Base-by-base conservation (phyloP, 2,888 invertebrate genomes). In the Caenorhabditis sp. region DNA sequence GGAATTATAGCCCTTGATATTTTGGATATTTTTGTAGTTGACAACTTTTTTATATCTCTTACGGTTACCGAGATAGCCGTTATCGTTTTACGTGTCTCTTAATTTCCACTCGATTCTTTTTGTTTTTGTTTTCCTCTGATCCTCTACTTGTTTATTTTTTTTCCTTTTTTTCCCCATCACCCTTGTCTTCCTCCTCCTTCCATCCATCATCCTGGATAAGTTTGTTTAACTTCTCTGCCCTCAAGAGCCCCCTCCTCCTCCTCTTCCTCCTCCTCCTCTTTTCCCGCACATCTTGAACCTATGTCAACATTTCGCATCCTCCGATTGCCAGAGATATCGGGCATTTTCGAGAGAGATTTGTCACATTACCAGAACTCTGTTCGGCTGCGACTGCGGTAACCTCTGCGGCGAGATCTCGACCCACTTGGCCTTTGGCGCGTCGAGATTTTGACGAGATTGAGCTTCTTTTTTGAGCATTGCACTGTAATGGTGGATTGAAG, bases 301-400 rank as follows among this genome's bases (percentile, higher is more conserved):
- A 24, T 72, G 71, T 72, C 71, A 72, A 71, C 60, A 71, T 11
- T 61, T 68, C n/a, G n/a, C n/a, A n/a, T n/a, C n/a, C n/a, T 68
- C n/a, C 18, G 1, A 18, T 11, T 13, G 26, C 15, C 11, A 28
- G 26, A n/a, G 15, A 26, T 22, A 32, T 44, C 44, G n/a, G n/a
- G 28, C 40, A 56, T 24, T 28, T 40, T 61, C 60, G n/a, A n/a
- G 60, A 61, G 60, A 61, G 64, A 13, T 35, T 26, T 53, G 13
- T 15, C 51, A n/a, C 47, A 18, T 47, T 47, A 20, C 47, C 47
- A 47, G 47, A 47, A 47, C 47, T 47, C 18, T 47, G 47, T 47
- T 47, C 47, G 20, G 3, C 9, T 3, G 18, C 47, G 5, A 32
- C 9, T 32, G n/a, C 40, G 6, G 32, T 6, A 6, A 6, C 9